Conservation (phyloP, 2,113 vertebrate species). For the Nycticryphes semicollaris region DNA sequence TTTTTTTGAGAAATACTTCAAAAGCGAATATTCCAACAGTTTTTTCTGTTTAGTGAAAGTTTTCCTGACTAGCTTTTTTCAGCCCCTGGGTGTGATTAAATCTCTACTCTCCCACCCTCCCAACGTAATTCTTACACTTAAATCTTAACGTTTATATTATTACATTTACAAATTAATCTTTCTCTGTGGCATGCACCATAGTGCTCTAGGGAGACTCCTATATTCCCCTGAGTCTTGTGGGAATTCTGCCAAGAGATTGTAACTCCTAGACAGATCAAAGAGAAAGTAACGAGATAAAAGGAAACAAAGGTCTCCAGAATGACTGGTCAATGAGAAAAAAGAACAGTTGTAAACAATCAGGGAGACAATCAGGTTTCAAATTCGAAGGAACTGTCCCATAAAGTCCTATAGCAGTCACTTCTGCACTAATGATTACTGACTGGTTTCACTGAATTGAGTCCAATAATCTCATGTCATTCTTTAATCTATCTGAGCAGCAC, state of each 20-base stretch:
- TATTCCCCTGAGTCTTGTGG: not conserved
- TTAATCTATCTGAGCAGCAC: not conserved
- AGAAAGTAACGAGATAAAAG: not conserved
- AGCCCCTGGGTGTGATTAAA: not conserved
- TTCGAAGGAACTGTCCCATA: not conserved
- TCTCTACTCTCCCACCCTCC: not conserved
- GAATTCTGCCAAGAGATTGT: not conserved
- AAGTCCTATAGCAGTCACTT: not conserved
- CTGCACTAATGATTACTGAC: not conserved
- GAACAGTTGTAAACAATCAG: not conserved
- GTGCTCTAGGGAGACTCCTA: not conserved
- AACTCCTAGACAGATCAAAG: conserved; percentile 1
- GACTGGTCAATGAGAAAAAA: not conserved
- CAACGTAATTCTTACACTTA: not conserved
- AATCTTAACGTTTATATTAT: not conserved
- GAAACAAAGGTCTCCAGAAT: not conserved
- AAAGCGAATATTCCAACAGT: conserved; percentile 7
- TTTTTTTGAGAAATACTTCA: conserved; percentile 9
- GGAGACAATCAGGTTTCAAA: not conserved
- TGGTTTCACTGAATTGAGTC: not conserved
- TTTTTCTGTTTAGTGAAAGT: not conserved
- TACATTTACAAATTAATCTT: conserved; percentile 33
- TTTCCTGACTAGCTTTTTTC: not conserved
- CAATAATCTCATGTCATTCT: not conserved
- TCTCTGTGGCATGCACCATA: not conserved